Evolutionary conservation across 1,140 invertebrate species (phyloP), one percentile per base, ranked within the genome.

Genomic region (Drosophila albomicans): DNA sequence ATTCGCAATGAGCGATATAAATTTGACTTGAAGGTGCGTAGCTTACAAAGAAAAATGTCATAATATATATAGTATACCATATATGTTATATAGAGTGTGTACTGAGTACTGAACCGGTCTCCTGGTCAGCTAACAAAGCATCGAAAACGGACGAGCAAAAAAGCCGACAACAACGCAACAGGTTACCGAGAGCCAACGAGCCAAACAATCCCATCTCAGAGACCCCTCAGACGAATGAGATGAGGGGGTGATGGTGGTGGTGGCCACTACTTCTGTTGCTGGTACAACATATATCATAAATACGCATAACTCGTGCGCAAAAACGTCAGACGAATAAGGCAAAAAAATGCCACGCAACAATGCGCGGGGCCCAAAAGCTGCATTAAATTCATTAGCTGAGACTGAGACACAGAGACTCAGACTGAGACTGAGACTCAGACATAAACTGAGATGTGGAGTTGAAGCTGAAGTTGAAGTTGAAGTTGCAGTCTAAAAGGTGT

Each of bases 301-400:
- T 89, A 89, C 85, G 85, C 85, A 89, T 89, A 89, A 89, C 85
- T 89, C 85, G 85, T 81, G 85, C 78, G 81, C 86, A 89, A 89
- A 89, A 89, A 89, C 86, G 85, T 89, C 85, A 80, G 81, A 85
- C 85, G 80, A 82, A 89, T 76, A 89, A 81, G 85, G 85, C 68
- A 82, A 82, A 89, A 89, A 81, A 88, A 78, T 80, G 81, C 78
- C 69, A 78, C 41, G 81, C 81, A 80, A 82, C 81, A 85, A 79
- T 85, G 76, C 72, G 74, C 78, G 52, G 66, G 52, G 32, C 49
- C 84, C 68, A 77, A 84, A 84, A 81, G 85, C 77, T 88, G 85
- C 78, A 88, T 88, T 88, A 88, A 85, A 89, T 88, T 88, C 85
- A 88, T 88, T 88, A 88, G 85, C 70, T 59, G 20, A 76, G 77